These are phyloP conservation scores for Drosophila tani DNA, from an alignment of 1,140 invertebrate species.

Conservation along the genomic window DNA sequence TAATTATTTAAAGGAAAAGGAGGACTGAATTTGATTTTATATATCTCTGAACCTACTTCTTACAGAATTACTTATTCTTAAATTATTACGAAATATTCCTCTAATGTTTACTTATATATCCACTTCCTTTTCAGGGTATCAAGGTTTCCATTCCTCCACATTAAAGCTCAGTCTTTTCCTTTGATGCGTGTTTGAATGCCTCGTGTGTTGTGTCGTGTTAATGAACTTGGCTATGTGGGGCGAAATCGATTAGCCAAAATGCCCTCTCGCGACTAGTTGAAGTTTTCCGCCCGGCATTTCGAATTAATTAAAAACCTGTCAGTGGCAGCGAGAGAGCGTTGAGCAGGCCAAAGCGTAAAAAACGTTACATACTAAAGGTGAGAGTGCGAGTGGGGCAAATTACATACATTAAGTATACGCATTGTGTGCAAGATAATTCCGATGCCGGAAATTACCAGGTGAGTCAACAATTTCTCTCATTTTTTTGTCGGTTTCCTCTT, in stretches of 20 bases:
- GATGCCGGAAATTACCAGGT: conserved; percentile 77
- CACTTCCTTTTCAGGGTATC: conserved; percentile 4
- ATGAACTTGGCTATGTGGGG: conserved; percentile 52
- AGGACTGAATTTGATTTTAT: too few species aligned
- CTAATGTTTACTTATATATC: too few species aligned
- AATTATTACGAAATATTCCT: background rate
- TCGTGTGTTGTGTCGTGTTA: conserved; percentile 47
- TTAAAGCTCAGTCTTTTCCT: background rate
- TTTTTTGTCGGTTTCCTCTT: conserved; percentile 35
- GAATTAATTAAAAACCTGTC: conserved; percentile 80
- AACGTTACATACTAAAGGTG: background rate
- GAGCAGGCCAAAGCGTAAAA: conserved; percentile 1
- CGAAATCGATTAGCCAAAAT: conserved; percentile 56
- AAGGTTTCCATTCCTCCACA: background rate
- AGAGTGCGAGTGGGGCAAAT: conserved; percentile 29
- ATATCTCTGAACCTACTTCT: too few species aligned
- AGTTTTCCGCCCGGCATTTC: conserved; percentile 44
- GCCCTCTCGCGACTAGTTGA: conserved; percentile 49
- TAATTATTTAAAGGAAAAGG: background rate
- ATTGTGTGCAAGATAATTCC: conserved; percentile 54
- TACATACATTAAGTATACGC: conserved; percentile 71
- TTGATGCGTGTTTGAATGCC: conserved; percentile 45
- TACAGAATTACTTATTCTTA: too few species aligned
- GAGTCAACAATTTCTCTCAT: conserved; percentile 68
- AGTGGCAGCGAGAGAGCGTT: conserved; percentile 37